phyloP scores from a whole-genome alignment of 2,113 vertebrate species.

The Lota lota region DNA sequence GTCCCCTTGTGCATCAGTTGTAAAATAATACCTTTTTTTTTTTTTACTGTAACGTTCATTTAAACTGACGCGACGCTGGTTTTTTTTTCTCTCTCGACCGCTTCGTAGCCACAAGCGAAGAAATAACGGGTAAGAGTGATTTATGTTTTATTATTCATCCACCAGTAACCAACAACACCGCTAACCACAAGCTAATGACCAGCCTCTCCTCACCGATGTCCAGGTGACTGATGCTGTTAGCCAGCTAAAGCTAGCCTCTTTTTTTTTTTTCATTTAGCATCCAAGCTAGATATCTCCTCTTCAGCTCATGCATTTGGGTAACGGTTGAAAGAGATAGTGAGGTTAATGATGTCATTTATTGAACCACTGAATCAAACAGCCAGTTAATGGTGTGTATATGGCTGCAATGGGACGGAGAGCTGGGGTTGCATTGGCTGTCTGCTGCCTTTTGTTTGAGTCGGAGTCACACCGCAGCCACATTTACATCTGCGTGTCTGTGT shows the following conservation, averaged over 20 bases:
- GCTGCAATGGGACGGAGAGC: not conserved
- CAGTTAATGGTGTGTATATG: not conserved
- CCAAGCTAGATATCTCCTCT: not conserved
- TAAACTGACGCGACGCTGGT: too few species aligned
- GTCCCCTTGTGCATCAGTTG: slow-evolving; percentile 1
- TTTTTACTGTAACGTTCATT: not conserved
- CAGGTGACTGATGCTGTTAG: not conserved
- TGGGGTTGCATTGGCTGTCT: not conserved
- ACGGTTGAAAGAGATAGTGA: not conserved
- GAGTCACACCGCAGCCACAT: slow-evolving; percentile 60
- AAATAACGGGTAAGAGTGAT: slow-evolving; percentile 53
- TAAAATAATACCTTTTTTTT: not conserved
- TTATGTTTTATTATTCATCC: not conserved
- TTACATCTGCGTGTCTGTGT: slow-evolving; percentile 43
- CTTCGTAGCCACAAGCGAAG: slow-evolving; percentile 35
- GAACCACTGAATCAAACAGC: not conserved
- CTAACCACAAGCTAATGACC: slow-evolving; percentile 8
- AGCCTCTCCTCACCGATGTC: not conserved
- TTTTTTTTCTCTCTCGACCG: slow-evolving; percentile 3
- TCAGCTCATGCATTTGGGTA: not conserved
- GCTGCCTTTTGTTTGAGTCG: slow-evolving; percentile 65
- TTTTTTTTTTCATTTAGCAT: not conserved
- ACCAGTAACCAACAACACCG: too few species aligned
- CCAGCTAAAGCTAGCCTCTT: not conserved
- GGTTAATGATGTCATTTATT: not conserved